Evolutionary conservation across 1,140 invertebrate species (phyloP).

Genomic region (Carposina sasakii): DNA sequence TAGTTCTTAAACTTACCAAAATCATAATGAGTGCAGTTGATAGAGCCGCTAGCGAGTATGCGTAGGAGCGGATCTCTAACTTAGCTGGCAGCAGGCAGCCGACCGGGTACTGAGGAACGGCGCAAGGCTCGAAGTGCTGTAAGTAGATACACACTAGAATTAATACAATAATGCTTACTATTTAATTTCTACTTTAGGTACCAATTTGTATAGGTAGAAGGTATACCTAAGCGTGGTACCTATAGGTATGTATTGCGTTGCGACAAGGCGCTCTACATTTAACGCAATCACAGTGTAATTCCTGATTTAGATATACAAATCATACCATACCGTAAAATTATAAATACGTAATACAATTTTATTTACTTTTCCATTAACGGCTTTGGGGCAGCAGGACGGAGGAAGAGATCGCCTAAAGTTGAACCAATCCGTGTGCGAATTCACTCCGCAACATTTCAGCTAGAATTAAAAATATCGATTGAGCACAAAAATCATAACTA

Average conservation of each 20-base stretch:
- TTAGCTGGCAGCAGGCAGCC: constrained; percentile 45
- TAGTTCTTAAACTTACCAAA: constrained; percentile 32
- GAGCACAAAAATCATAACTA: too few species aligned
- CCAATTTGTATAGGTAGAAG: too few species aligned
- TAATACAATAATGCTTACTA: too few species aligned
- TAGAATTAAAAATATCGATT: constrained; percentile 24
- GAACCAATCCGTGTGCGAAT: constrained; percentile 48
- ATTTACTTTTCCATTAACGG: constrained; percentile 42
- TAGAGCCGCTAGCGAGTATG: constrained; percentile 38
- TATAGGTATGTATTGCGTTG: too few species aligned
- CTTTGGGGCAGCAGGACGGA: constrained; percentile 44
- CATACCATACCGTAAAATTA: too few species aligned
- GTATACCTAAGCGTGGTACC: too few species aligned
- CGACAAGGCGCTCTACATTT: too few species aligned
- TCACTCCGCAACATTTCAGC: constrained; percentile 51
- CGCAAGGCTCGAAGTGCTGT: constrained; percentile 34
- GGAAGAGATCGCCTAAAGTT: constrained; percentile 36
- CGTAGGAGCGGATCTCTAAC: constrained; percentile 40
- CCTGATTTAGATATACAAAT: too few species aligned
- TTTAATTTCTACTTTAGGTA: too few species aligned
- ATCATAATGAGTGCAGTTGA: constrained; percentile 44
- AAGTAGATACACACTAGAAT: too few species aligned
- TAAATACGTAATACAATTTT: too few species aligned
- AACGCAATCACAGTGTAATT: too few species aligned
- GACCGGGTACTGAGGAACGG: constrained; percentile 24